These are phyloP conservation scores for Malachius bipustulatus DNA, from an alignment of 2,888 invertebrate species.

Conservation along the genomic window DNA sequence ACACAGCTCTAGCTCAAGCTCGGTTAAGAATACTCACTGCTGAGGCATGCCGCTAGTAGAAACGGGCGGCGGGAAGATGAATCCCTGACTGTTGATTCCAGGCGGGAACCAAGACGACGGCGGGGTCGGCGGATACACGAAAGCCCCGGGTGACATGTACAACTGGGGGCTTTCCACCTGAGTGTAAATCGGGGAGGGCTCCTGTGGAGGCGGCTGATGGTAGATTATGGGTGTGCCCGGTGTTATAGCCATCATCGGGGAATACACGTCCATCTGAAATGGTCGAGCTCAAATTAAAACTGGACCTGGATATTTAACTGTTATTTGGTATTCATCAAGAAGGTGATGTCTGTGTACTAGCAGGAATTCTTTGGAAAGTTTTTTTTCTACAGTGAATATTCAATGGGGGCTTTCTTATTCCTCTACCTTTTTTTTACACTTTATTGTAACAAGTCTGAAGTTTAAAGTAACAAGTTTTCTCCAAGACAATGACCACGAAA, in stretches of 20 bases:
- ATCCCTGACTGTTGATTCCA: conserved; percentile 23
- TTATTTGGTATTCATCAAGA: no score
- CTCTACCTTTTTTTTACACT: no score
- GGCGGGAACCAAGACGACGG: conserved; percentile 23
- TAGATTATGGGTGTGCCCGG: conserved; percentile 25
- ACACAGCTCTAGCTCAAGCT: no score
- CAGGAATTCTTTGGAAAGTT: no score
- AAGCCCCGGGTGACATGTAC: conserved; percentile 21
- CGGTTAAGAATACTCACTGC: no score
- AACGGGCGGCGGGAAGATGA: conserved; percentile 23
- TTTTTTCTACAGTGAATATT: no score
- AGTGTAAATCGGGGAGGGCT: conserved; percentile 22
- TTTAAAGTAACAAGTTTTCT: no score
- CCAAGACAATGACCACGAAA: no score
- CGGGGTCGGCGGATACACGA: conserved; percentile 24
- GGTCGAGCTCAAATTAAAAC: conserved; percentile 16
- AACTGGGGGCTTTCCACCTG: conserved; percentile 23
- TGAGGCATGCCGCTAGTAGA: neutral
- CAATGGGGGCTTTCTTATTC: no score
- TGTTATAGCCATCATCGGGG: conserved; percentile 19
- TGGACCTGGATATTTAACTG: no score
- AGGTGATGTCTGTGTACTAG: no score
- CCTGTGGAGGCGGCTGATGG: conserved; percentile 15
- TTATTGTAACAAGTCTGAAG: no score
- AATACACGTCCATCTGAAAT: conserved; percentile 21